Conservation (phyloP, 2,113 vertebrate species). For the Okapia johnstoni region DNA sequence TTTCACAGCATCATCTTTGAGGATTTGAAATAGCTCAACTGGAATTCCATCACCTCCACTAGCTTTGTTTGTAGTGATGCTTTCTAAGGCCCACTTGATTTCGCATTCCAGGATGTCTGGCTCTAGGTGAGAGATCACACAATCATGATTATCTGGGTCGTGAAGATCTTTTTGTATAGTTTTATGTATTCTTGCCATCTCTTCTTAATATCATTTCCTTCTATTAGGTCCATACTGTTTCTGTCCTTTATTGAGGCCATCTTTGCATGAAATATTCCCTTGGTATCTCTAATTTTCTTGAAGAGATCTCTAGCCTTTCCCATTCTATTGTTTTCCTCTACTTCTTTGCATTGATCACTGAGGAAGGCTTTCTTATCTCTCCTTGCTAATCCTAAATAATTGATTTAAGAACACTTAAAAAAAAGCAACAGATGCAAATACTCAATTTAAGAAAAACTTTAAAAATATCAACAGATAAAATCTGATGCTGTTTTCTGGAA, state of each 20-base stretch:
- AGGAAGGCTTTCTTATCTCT: not conserved
- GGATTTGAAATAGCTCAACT: not conserved
- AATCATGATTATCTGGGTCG: not conserved
- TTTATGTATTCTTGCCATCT: not conserved
- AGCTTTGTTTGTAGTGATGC: not conserved
- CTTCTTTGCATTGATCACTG: not conserved
- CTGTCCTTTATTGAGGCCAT: not conserved
- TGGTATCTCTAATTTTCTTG: not conserved
- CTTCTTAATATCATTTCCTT: not conserved
- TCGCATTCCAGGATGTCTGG: not conserved
- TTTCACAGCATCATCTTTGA: not conserved
- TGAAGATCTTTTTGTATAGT: not conserved
- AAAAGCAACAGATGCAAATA: not conserved
- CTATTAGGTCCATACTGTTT: not conserved
- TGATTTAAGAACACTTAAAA: not conserved
- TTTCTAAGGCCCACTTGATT: not conserved
- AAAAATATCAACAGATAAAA: not conserved
- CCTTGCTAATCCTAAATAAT: not conserved
- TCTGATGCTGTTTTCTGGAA: not conserved
- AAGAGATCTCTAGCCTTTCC: not conserved
- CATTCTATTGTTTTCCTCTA: not conserved
- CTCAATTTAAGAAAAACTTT: not conserved
- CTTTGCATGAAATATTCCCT: not conserved
- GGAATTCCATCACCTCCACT: not conserved
- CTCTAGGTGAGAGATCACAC: not conserved